Base-by-base conservation (phyloP, 2,113 vertebrate genomes). In the Brachionichthys hirsutus region DNA sequence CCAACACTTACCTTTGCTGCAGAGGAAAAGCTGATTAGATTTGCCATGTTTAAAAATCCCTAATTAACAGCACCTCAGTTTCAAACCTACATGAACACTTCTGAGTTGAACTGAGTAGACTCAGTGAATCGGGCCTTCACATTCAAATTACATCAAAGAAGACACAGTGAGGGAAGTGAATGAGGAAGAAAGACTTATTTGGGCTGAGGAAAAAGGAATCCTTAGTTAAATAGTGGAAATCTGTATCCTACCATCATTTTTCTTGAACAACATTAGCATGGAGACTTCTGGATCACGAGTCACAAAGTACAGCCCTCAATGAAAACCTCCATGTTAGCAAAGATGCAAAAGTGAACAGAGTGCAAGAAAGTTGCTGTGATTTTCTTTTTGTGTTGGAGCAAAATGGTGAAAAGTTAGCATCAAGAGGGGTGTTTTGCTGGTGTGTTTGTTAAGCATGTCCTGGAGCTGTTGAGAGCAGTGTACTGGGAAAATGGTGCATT, bases 381-480 rank as follows among this genome's bases (percentile, higher is more conserved):
- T 69, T 60, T 74, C 48, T 20, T 67, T 76, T 43, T 20, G 45
- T 43, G 50, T 22, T 62, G 45, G 36, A 70, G 77, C 77, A 80
- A 85, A 85, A 82, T 15, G 60, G 46, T 51, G 57, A 82, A 75
- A 79, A 80, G 78, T 82, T 82, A 70, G 53, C 52, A 59, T 81
- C 60, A 63, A 67, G 66, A 67, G 75, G 54, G 84, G 56, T 82
- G 75, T 87, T 87, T 82, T 87, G 77, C 81, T 85, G 73, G 54
- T 71, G 81, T 85, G 77, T 86, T 86, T 86, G 85, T 80, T 78
- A 69, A 84, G 84, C 83, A 86, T 86, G 76, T 87, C 86, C 84
- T 72, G 62, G 63, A 85, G 86, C 84, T 85, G 80, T 70, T 66
- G 63, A 49, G 73, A 85, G 70, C 70, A 49, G 80, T 74, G 82